Evolutionary conservation across 1,140 invertebrate genomes (phyloP), one percentile per base, ranked within the genome.

Genomic region (Trichonephila inaurata): DNA sequence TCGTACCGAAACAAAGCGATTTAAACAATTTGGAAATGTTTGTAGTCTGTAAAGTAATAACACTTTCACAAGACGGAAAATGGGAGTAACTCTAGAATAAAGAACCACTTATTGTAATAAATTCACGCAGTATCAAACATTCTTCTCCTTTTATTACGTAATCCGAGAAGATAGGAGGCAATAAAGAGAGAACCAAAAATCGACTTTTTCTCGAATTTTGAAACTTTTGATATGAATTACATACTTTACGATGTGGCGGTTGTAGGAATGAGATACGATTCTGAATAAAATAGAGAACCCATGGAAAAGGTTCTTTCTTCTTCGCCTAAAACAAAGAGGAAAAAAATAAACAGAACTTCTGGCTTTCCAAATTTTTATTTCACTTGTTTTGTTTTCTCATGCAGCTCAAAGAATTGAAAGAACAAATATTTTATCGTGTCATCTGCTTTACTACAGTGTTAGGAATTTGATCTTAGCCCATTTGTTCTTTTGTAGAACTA

Each of bases 131-230:
- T 69, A 69, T 69, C 66, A 24, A 69, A 24, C 66, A 60, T 77
- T 77, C 72, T 28, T 60, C 58, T 61, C 83, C 83, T 85, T 85
- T 85, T 85, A 85, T 85, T 85, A 24, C 83, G 58, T 85, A 85
- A 85, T 85, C 83, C 83, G 83, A 61, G 83, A 28, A 16, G 83
- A 28, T 21, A 7, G 51, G 61, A 60, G 16, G 83, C 44, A 85
- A 85, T 85, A 85, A 85, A 61, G 83, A n/a, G 83, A n/a, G 83
- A 85, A 85, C 83, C 83, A 61, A 85, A 85, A 85, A 85, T 85
- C 83, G 83, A 85, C 60, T 85, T 85, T 85, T 85, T 51, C 28
- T 85, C 58, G 21, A 60, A 51, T 85, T 85, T 85, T 24, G 44
- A 61, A 85, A 85, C 83, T 60, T 85, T 85, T 83, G 44, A 85